Base-by-base conservation (phyloP, 2,113 vertebrate species). In the Bufo bufo region DNA sequence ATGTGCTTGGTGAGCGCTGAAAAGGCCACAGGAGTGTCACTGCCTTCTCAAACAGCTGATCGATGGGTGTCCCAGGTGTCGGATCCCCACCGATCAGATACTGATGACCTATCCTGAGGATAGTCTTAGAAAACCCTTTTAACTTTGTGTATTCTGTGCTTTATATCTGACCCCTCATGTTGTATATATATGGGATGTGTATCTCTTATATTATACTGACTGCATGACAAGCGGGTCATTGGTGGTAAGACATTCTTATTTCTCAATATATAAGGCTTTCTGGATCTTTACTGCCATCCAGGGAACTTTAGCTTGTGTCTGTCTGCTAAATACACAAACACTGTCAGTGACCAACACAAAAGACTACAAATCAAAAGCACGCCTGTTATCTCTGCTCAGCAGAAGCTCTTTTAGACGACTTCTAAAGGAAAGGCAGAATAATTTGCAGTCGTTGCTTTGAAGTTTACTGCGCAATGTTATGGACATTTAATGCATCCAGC, bases 371-470 rank as follows among this genome's bases (percentile, higher is more conserved):
- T 95, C 94, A 94, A 94, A 74, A 94, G 93, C 89, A 3, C 19
- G 2, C 75, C 89, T 85, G 72, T 94, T 95, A 94, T 94, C 93
- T 93, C 90, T 56, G 90, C 91, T 88, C 89, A 90, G 88, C 94
- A 95, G 94, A 91, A 94, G 91, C 85, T 87, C 87, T 92, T 88
- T 91, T 88, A 86, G 85, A 90, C 87, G 91, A 91, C 86, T 90
- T 90, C 85, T 86, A 75, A 85, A 77, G 87, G 89, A 88, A 91
- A 58, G 89, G 91, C 92, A 91, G 91, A 93, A 92, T 92, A 90
- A 92, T 92, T 94, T 91, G 82, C 89, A 88, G 86, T 91, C 47
- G 84, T 54, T 78, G 87, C 93, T 95, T 95, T 94, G 94, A 95
- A 94, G 93, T 92, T 93, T 92, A 90, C 50, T 82, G 85, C 78